These are phyloP conservation scores for Plestiodon gilberti DNA, from an alignment of 2,113 vertebrate genomes.

Conservation along the genomic window DNA sequence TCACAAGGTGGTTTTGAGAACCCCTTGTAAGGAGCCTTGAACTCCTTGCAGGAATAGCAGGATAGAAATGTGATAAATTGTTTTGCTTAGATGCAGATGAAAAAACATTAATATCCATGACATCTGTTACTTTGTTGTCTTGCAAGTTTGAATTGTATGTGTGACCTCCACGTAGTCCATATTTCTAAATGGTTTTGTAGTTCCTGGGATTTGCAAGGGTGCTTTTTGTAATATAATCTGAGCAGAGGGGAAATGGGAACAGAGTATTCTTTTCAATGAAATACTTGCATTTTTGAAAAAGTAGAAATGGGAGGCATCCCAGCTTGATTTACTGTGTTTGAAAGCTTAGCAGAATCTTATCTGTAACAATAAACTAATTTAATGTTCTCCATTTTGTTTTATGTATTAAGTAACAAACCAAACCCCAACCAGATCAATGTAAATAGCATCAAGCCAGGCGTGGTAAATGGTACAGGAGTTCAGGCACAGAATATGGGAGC, in stretches of 20 bases:
- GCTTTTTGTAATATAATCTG: not conserved
- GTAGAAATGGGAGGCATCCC: not conserved
- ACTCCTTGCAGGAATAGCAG: no score
- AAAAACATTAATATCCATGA: no score
- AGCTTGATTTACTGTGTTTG: not conserved
- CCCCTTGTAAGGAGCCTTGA: no score
- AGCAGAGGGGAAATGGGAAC: not conserved
- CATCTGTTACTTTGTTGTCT: not conserved
- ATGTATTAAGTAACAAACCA: slow-evolving; percentile 91
- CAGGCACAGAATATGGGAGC: slow-evolving; percentile 76
- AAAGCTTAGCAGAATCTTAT: not conserved
- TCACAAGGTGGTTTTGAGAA: no score
- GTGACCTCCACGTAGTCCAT: not conserved
- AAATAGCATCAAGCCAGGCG: slow-evolving; percentile 88
- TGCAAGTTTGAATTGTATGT: not conserved
- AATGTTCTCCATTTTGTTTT: slow-evolving; percentile 54
- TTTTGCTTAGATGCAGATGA: not conserved
- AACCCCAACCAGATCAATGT: slow-evolving; percentile 97
- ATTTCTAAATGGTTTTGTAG: slow-evolving; percentile 17
- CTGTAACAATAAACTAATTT: slow-evolving; percentile 26
- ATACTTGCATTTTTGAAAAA: slow-evolving; percentile 10
- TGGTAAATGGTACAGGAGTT: slow-evolving; percentile 89
- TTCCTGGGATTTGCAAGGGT: not conserved
- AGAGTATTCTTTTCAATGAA: slow-evolving; percentile 3
- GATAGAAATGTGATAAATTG: no score